These are phyloP conservation scores for Coryphaenoides rupestris DNA, from an alignment of 2,113 vertebrate genomes.

Conservation along the genomic window DNA sequence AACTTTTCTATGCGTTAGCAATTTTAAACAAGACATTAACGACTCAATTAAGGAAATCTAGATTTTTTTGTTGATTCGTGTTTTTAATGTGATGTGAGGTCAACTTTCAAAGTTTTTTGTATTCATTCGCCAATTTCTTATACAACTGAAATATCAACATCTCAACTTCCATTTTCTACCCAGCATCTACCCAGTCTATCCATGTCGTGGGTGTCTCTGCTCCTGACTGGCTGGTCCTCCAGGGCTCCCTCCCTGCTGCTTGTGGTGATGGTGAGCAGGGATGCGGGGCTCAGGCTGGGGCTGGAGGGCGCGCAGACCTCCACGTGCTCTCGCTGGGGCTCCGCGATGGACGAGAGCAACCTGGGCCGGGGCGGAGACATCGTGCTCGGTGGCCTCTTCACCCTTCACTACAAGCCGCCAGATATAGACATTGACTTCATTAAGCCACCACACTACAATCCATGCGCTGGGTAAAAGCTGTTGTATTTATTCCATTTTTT, in stretches of 20 bases:
- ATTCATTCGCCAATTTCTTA: too few relatives aligned
- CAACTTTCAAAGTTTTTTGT: too few relatives aligned
- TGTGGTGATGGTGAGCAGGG: slow-evolving; percentile 31
- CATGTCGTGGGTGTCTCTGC: slow-evolving; percentile 36
- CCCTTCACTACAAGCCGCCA: slow-evolving; percentile 42
- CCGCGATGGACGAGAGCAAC: neutral
- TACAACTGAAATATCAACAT: too few relatives aligned
- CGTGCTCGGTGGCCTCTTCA: slow-evolving; percentile 64
- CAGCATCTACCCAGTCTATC: slow-evolving; percentile 9
- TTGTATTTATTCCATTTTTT: neutral
- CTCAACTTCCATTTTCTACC: too few relatives aligned
- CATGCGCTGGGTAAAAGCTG: slow-evolving; percentile 56
- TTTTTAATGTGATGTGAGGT: too few relatives aligned
- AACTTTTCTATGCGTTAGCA: too few relatives aligned
- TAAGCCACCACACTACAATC: slow-evolving; percentile 30
- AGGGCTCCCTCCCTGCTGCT: slow-evolving; percentile 30
- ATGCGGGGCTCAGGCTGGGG: slow-evolving; percentile 32
- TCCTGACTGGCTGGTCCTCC: slow-evolving; percentile 25
- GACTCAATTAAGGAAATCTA: too few relatives aligned
- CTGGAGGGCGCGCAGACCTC: slow-evolving; percentile 21
- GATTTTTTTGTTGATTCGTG: too few relatives aligned
- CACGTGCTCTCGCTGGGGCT: slow-evolving; percentile 50
- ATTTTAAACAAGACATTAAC: too few relatives aligned
- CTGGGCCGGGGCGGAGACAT: slow-evolving; percentile 63
- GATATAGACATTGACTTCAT: slow-evolving; percentile 43